phyloP scores from a whole-genome alignment of 2,797 vertebrate genomes.

The Selene dorsalis region DNA sequence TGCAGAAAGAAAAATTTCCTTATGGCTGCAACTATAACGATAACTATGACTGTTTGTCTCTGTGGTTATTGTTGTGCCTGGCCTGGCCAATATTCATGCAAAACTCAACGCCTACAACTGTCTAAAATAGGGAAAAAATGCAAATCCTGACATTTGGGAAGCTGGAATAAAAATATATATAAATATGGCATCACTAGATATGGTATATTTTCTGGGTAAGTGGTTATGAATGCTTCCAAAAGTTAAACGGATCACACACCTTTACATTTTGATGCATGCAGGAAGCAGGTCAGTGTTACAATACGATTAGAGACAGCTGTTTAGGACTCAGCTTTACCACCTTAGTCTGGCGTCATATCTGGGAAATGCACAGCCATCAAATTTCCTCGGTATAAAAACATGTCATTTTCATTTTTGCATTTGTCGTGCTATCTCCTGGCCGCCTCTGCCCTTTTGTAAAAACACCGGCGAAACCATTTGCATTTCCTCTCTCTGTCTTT shows the following conservation, averaged over 20 bases:
- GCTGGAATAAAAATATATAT: neutral
- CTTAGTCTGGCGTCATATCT: neutral
- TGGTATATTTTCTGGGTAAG: slow-evolving; percentile 3
- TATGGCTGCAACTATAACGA: neutral
- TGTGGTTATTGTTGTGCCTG: neutral
- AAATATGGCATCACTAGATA: neutral
- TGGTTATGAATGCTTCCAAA: neutral
- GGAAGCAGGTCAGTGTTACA: neutral
- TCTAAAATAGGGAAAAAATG: neutral
- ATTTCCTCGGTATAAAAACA: neutral
- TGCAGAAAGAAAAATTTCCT: neutral
- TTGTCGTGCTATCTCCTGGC: neutral
- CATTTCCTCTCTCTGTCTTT: neutral
- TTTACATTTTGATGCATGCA: neutral
- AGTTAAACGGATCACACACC: neutral
- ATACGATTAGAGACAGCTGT: neutral
- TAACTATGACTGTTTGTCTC: neutral
- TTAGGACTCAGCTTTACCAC: neutral
- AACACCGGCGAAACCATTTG: slow-evolving; percentile 13
- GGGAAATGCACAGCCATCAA: neutral
- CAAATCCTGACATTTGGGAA: neutral
- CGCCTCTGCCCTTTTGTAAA: neutral
- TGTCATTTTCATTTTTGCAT: neutral
- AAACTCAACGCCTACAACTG: neutral
- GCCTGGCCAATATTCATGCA: neutral